Conservation (phyloP, 2,888 invertebrate genomes). For the Cataglyphis albicans region DNA sequence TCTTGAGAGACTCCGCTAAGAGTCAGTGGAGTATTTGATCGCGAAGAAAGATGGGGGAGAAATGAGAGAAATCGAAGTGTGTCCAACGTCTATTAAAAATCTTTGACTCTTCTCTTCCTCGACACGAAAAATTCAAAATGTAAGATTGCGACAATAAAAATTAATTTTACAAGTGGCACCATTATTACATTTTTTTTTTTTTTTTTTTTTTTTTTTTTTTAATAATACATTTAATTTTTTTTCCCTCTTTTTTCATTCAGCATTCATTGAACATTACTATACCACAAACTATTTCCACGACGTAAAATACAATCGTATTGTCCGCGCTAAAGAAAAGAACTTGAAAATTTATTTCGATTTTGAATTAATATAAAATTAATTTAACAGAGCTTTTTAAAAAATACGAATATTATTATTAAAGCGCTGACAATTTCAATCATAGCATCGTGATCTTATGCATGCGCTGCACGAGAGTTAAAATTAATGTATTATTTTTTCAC, state of each 20-base stretch:
- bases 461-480: not conserved
- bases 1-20: slow-evolving; percentile 40
- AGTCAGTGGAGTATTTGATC: slow-evolving; percentile 44
- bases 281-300: not conserved
- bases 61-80: slow-evolving; percentile 23
- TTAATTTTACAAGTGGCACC: not conserved
- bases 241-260: not conserved
- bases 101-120: not conserved
- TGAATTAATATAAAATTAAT: not conserved
- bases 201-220: too few species aligned
- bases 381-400: not conserved
- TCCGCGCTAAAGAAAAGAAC: not conserved
- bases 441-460: not conserved
- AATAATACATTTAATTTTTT: not conserved
- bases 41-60: slow-evolving; percentile 5
- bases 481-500: slow-evolving; percentile 41
- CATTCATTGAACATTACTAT: not conserved
- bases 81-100: slow-evolving; percentile 34
- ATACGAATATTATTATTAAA: not conserved
- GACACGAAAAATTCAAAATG: slow-evolving; percentile 1
- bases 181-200: not conserved
- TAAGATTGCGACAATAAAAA: not conserved
- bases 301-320: not conserved
- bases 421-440: not conserved
- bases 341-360: not conserved